These are phyloP conservation scores for Peromyscus attwateri DNA, from an alignment of 2,797 vertebrate species.

Conservation along the genomic window DNA sequence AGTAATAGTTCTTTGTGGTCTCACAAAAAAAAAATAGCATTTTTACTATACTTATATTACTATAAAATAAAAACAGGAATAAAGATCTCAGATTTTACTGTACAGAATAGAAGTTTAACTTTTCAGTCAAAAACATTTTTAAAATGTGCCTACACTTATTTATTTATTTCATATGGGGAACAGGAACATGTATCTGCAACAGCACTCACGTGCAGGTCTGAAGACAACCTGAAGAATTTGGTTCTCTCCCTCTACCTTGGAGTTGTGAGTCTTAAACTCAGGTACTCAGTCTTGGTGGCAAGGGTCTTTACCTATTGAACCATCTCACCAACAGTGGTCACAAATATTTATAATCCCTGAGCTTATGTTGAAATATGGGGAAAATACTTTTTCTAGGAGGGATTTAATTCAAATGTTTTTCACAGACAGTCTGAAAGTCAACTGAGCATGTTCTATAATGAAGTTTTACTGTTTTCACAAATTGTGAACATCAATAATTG, in stretches of 20 bases:
- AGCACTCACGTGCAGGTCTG: not conserved
- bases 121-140: not conserved
- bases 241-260: too few relatives aligned
- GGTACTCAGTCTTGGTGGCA: not conserved
- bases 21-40: not conserved
- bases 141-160: not conserved
- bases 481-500: not conserved
- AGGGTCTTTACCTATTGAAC: too few relatives aligned
- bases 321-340: not conserved
- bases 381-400: not conserved
- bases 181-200: too few relatives aligned
- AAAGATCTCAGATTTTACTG: not conserved
- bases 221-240: not conserved
- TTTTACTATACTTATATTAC: not conserved
- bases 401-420: slow-evolving; percentile 16
- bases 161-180: not conserved
- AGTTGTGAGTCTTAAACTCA: not conserved
- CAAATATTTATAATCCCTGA: slow-evolving; percentile 23
- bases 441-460: not conserved
- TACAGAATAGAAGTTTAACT: not conserved
- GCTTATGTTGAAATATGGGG: not conserved
- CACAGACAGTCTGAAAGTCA: not conserved
- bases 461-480: slow-evolving; percentile 1
- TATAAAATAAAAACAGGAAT: not conserved
- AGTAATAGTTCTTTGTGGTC: not conserved